Conservation (phyloP, 2,888 invertebrate genomes). For the Andrena fulva region DNA sequence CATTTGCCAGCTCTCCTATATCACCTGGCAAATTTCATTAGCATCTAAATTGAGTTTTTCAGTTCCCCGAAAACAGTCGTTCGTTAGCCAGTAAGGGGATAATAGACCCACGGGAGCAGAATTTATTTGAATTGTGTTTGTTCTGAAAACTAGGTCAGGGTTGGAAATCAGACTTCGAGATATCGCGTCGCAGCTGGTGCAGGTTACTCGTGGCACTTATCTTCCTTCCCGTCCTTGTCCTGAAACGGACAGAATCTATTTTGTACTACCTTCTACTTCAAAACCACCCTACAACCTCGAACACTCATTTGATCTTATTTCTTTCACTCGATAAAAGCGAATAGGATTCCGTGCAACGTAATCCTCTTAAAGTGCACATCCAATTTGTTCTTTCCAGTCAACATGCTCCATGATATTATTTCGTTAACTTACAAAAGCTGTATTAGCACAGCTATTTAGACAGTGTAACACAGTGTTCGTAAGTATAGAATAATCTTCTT, state of each 20-base stretch:
- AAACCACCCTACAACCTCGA: neutral
- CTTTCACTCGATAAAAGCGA: neutral
- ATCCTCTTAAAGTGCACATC: too few species aligned
- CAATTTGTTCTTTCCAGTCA: too few species aligned
- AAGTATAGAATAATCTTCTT: too few species aligned
- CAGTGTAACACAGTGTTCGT: too few species aligned
- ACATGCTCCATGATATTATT: too few species aligned
- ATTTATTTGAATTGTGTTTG: slow-evolving; percentile 8
- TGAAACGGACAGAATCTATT: slow-evolving; percentile 19
- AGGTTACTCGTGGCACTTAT: slow-evolving; percentile 17
- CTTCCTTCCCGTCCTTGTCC: slow-evolving; percentile 19
- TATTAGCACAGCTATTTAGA: too few species aligned
- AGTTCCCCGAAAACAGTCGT: neutral
- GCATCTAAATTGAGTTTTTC: neutral
- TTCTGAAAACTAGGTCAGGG: slow-evolving; percentile 13
- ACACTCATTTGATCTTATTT: slow-evolving; percentile 5
- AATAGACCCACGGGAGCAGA: neutral
- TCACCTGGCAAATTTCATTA: slow-evolving; percentile 7
- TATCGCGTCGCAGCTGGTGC: slow-evolving; percentile 13
- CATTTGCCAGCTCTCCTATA: neutral
- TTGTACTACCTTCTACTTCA: slow-evolving; percentile 17
- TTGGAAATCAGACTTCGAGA: slow-evolving; percentile 26
- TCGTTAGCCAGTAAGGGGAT: neutral
- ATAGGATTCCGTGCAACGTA: neutral
- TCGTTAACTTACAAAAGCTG: too few species aligned